A percentile compares a stretch with the other conserved stretches of the same genome.
phyloP scores from a whole-genome alignment of 2,888 invertebrate genomes.

The Galerucella calmariensis region DNA sequence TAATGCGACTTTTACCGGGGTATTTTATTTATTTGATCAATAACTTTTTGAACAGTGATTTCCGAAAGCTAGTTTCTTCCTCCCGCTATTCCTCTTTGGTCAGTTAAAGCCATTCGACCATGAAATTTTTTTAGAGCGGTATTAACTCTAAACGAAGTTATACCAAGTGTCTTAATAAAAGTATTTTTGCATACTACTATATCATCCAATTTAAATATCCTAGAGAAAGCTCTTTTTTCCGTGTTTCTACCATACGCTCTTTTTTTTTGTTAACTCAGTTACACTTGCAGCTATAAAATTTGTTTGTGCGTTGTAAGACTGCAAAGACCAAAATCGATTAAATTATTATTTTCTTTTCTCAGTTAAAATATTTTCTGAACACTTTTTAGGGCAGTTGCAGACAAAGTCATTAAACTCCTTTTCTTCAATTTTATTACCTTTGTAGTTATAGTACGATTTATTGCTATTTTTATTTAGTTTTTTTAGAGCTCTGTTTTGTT shows the following conservation, averaged over 20 bases:
- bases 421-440: not conserved
- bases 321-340: slow-evolving; percentile 44
- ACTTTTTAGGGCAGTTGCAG: not conserved
- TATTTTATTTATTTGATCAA: slow-evolving; percentile 11
- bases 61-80: slow-evolving; percentile 39
- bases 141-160: slow-evolving; percentile 39
- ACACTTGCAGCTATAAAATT: slow-evolving; percentile 43
- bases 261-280: slow-evolving; percentile 35
- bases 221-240: not conserved
- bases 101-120: slow-evolving; percentile 33
- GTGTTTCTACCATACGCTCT: slow-evolving; percentile 32
- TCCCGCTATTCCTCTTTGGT: slow-evolving; percentile 39
- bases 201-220: not conserved
- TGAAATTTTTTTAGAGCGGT: slow-evolving; percentile 43
- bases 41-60: not conserved
- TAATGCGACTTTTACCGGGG: too few relatives aligned
- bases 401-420: not conserved
- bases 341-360: slow-evolving; percentile 37
- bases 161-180: slow-evolving; percentile 33
- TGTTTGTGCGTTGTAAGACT: slow-evolving; percentile 42
- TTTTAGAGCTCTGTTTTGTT: not conserved
- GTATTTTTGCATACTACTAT: slow-evolving; percentile 36
- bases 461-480: not conserved
- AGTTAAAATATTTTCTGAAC: slow-evolving; percentile 29
- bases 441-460: not conserved